Evolutionary conservation across 2,113 vertebrate species (phyloP), one percentile per base, ranked within the genome.

Genomic region (Syngnathoides biaculeatus): DNA sequence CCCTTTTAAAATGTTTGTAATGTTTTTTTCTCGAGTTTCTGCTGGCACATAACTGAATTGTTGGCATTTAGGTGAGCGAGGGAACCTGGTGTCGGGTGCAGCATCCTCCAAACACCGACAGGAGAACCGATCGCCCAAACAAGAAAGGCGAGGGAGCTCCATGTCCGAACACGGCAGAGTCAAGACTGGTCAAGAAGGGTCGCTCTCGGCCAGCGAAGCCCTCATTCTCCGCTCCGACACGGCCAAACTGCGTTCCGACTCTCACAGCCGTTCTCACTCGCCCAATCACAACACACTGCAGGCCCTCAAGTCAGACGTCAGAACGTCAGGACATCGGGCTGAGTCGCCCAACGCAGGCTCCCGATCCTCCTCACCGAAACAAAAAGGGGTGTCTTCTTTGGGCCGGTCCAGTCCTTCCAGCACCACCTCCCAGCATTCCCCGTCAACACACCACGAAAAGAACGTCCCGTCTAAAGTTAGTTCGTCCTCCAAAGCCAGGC

Each of bases 221-320:
- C 95, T 98, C 27, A 89, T 96, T 75, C 89, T 99, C 73, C 95
- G 95, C 79, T 98, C 97, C 0, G 97, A 99, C 38, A 90, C 96
- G 0, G 97, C 93, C 63, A 99, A 99, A 81, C 64, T 99, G 86
- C 90, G 95, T 55, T 97, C 96, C 11, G 97, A 99, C 88, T 98
- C 95, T 3, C 97, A 99, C 64, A 96, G 96, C 75, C 93, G 97
- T 73, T 99, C 97, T 7, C 87, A 98, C 83, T 98, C 97, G 0
- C 97, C 97, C 55, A 99, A 99, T 84, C 97, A 99, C 84, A 98
- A 99, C 84, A 98, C 97, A 56, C 77, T 99, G 56, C 97, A 99
- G 79, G 96, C 95, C 4, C 88, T 99, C 26, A 98, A 97, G 85
- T 93, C 93, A 1, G 96, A 99, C 42, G 94, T 95, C 50, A 93